Conservation (phyloP, 2,797 vertebrate species). For the Oreortyx pictus region DNA sequence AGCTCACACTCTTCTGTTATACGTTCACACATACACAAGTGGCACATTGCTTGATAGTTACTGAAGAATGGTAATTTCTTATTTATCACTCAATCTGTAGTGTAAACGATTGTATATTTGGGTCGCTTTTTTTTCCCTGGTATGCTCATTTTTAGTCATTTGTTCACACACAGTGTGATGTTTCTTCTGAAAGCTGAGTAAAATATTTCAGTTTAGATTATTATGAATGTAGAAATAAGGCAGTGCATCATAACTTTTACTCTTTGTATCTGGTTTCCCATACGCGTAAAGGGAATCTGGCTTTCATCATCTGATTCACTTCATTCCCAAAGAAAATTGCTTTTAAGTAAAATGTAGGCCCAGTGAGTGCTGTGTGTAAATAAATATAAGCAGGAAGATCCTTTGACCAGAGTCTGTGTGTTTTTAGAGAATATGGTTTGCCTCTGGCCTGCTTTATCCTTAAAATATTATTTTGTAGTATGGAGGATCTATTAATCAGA, state of each 20-base stretch:
- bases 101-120: not conserved
- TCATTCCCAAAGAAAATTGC: not conserved
- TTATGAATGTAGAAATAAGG: not conserved
- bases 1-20: not conserved
- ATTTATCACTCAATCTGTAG: not conserved
- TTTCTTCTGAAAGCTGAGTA: not conserved
- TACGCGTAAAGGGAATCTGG: not conserved
- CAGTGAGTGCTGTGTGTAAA: not conserved
- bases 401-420: not conserved
- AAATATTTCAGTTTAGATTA: not conserved
- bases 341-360: not conserved
- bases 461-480: fast-evolving
- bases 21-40: not conserved
- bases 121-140: not conserved
- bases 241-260: not conserved
- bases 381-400: not conserved
- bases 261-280: not conserved
- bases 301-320: not conserved
- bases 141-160: not conserved
- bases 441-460: not conserved
- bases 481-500: not conserved
- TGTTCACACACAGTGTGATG: not conserved
- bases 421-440: not conserved
- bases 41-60: not conserved
- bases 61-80: not conserved